Percentiles rank a stretch among this genome's conserved stretches.
phyloP scores from a whole-genome alignment of 2,888 invertebrate genomes.

The Podabrus alpinus region DNA sequence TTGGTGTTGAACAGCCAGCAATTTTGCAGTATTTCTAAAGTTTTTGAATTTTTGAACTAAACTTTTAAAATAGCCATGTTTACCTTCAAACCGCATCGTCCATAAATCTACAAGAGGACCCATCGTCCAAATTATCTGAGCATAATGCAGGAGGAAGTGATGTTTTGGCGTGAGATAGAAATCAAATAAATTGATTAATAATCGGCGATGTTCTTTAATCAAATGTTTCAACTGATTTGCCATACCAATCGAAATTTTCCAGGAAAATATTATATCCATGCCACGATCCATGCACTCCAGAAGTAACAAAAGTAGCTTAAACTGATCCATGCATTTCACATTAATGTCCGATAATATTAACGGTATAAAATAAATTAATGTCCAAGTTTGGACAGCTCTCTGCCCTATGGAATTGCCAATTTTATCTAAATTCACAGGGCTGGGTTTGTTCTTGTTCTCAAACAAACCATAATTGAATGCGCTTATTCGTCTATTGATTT shows the following conservation, averaged over 20 bases:
- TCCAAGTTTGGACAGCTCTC: constrained; percentile 4
- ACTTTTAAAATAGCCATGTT: constrained; percentile 5
- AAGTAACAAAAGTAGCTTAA: not conserved
- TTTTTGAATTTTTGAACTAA: not conserved
- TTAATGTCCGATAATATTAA: not conserved
- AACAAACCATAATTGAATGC: constrained; percentile 28
- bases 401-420: constrained; percentile 7
- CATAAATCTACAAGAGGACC: constrained; percentile 4
- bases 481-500: constrained; percentile 24
- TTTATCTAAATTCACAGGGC: constrained; percentile 11
- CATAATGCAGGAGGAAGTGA: not conserved
- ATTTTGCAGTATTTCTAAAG: not conserved
- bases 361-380: constrained; percentile 10
- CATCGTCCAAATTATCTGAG: not conserved
- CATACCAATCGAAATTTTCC: not conserved
- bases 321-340: not conserved
- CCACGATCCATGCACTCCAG: not conserved
- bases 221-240: not conserved
- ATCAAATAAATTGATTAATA: not conserved
- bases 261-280: not conserved
- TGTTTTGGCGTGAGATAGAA: not conserved
- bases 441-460: constrained; percentile 21
- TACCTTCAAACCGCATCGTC: constrained; percentile 8
- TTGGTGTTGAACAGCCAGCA: not conserved
- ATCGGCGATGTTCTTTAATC: not conserved